Conservation (phyloP, 2,888 invertebrate genomes). For the Orchesella flavescens region DNA sequence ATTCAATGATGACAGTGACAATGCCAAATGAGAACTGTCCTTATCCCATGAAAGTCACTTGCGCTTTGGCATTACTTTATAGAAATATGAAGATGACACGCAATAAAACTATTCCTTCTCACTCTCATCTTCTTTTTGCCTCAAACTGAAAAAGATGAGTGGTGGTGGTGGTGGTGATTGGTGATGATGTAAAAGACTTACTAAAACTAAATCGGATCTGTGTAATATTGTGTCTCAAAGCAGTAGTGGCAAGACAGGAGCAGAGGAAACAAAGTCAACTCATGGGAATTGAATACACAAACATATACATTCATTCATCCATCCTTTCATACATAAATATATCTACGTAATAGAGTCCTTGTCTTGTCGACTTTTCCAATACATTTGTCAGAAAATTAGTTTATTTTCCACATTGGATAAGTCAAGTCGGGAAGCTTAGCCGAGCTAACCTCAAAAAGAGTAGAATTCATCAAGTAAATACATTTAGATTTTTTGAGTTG, state of each 20-base stretch:
- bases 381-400: no score
- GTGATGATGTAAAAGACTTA: no score
- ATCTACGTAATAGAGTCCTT: neutral
- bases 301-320: neutral
- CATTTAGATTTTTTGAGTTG: no score
- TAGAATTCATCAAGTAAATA: no score
- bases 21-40: slow-evolving; percentile 15
- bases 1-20: no score
- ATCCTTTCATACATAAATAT: neutral
- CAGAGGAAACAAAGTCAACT: slow-evolving; percentile 40
- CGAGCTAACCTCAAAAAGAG: no score
- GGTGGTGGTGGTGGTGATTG: neutral
- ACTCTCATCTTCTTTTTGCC: slow-evolving; percentile 17
- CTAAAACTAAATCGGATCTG: slow-evolving; percentile 12
- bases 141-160: slow-evolving; percentile 34
- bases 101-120: slow-evolving; percentile 7
- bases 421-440: no score
- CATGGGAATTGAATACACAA: slow-evolving; percentile 44
- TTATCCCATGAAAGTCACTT: neutral
- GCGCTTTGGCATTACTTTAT: neutral
- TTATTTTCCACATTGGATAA: no score
- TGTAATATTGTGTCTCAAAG: neutral
- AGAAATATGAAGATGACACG: neutral
- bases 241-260: neutral
- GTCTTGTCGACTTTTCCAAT: no score